Evolutionary conservation across 2,113 vertebrate species (phyloP).

Genomic region (Upupa epops): DNA sequence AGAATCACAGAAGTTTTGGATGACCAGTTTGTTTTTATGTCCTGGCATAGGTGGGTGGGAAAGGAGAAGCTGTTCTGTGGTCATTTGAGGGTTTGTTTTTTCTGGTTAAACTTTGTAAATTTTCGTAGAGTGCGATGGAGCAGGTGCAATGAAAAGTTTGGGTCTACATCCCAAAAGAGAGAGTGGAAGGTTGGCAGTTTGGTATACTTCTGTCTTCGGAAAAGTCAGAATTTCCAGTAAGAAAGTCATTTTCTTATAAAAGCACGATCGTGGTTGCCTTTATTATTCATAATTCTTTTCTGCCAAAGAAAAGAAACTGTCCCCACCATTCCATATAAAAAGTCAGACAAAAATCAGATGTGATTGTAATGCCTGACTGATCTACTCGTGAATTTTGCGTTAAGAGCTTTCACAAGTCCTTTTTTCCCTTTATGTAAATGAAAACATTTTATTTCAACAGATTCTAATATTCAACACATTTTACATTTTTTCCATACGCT

Average conservation of each 20-base stretch:
- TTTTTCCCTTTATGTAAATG: neutral
- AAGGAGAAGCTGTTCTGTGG: no score
- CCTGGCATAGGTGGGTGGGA: neutral
- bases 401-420: neutral
- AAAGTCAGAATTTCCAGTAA: neutral
- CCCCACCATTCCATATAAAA: neutral
- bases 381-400: neutral
- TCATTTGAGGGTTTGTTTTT: neutral
- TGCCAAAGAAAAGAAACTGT: neutral
- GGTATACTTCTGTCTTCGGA: neutral
- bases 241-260: neutral
- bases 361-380: neutral
- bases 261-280: neutral
- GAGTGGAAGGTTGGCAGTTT: accelerated
- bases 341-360: neutral
- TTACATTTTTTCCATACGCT: neutral
- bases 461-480: neutral
- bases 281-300: neutral
- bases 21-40: neutral
- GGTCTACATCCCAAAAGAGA: neutral
- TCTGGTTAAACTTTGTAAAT: no score
- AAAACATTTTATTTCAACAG: neutral
- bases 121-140: neutral
- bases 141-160: neutral
- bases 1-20: neutral